Base-by-base conservation (phyloP, 2,797 vertebrate genomes). In the Megaceryle alcyon region DNA sequence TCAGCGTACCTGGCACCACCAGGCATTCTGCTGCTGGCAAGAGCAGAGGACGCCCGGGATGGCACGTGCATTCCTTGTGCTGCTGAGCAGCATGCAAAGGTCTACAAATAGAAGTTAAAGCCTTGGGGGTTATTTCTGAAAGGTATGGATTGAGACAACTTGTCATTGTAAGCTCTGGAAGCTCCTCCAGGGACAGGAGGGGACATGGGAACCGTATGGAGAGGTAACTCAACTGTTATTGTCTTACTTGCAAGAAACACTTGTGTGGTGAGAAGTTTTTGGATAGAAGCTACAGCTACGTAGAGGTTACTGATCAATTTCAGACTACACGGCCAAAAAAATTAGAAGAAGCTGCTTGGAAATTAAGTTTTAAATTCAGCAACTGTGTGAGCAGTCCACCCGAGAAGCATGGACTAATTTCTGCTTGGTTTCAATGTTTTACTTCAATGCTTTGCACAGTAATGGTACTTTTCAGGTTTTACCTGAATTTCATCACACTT, bases 401-500 rank as follows among this genome's bases (percentile, higher is more conserved):
- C 26, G 49, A 88, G 49, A 10, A 63, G 7, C 3, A 44, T 6
- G 31, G 39, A 39, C 64, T 60, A 20, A 56, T 71, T 78, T 59
- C 73, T 81, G 63, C 86, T 81, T 88, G 59, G 10, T 85, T 95
- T 90, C 57, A 90, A 77, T 0, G 25, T 64, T 91, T 89, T 71
- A 92, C 12, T 49, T 66, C 73, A 94, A 65, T 43, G 57, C 43
- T 88, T 91, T 94, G 69, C 70, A 88, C 46, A 83, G 44, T 78
- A 93, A 96, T 0, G 18, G 33, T 77, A 94, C 26, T 88, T 93
- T 77, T 81, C 69, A 93, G 72, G 60, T 85, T 94, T 91, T 98
- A 99, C 99, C 99, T 99, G 99, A 96, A 99, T 99, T 97, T 99
- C 99, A 92, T 99, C 99, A 96, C 99, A 99, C 96, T 99, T 99